These are phyloP conservation scores for Ailuropoda melanoleuca DNA, from an alignment of 2,113 vertebrate species.

Conservation along the genomic window DNA sequence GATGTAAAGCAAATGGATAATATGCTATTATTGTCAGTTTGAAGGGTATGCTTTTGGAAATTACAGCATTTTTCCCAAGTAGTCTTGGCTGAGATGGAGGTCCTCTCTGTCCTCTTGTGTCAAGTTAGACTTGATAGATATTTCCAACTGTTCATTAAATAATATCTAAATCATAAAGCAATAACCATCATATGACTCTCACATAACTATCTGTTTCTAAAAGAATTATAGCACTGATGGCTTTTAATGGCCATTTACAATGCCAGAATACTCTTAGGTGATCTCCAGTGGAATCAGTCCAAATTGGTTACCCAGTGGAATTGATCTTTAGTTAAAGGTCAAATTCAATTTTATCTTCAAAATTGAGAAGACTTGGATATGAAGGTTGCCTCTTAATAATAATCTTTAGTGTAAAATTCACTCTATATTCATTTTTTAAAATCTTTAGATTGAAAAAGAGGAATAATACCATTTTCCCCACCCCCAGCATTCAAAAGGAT, in stretches of 20 bases:
- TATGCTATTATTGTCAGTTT: constrained; percentile 55
- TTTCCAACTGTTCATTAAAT: constrained; percentile 79
- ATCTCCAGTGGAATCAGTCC: constrained; percentile 75
- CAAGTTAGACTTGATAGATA: constrained; percentile 77
- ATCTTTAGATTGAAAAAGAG: constrained; percentile 48
- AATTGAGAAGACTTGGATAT: constrained; percentile 64
- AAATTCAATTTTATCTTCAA: constrained; percentile 79
- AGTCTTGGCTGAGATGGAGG: constrained; percentile 60
- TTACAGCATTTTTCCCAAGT: constrained; percentile 59
- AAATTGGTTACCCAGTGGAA: constrained; percentile 78
- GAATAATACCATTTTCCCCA: constrained; percentile 15
- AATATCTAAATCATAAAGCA: constrained; percentile 82
- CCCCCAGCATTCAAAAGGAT: not conserved
- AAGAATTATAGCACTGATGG: constrained; percentile 77
- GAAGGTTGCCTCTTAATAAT: constrained; percentile 71
- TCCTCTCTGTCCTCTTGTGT: constrained; percentile 77
- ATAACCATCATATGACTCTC: constrained; percentile 81
- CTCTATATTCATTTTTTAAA: constrained; percentile 58
- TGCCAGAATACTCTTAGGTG: constrained; percentile 74
- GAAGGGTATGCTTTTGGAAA: constrained; percentile 64
- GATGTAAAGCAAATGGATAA: constrained; percentile 47
- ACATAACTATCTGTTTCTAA: constrained; percentile 81
- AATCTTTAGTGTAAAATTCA: constrained; percentile 66
- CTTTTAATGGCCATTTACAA: constrained; percentile 80
- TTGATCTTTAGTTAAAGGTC: constrained; percentile 82